phyloP scores from a whole-genome alignment of 2,888 invertebrate genomes.

The Pecten maximus region DNA sequence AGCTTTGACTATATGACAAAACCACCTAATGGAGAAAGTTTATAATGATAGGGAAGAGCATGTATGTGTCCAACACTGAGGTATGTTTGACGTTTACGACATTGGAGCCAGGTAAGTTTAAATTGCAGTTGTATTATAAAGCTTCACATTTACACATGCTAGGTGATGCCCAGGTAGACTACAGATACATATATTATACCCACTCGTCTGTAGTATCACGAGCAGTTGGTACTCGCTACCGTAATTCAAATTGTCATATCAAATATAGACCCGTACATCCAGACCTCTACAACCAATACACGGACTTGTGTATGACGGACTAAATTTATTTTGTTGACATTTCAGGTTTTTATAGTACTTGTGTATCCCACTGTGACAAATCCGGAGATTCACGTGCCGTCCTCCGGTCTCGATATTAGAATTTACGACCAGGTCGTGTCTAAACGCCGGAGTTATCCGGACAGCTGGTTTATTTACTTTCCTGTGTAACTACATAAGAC shows the following conservation, averaged over 20 bases:
- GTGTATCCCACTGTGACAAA: neutral
- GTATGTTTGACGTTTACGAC: too few species aligned
- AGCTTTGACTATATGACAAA: too few species aligned
- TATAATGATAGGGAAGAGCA: too few species aligned
- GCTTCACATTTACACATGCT: neutral
- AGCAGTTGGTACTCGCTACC: too few species aligned
- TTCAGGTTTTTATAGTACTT: neutral
- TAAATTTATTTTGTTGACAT: neutral
- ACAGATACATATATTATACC: neutral
- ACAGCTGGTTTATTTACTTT: neutral
- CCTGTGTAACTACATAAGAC: neutral
- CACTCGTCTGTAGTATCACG: neutral
- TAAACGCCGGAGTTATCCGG: neutral
- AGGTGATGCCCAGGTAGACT: neutral
- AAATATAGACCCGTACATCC: neutral
- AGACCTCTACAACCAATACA: neutral
- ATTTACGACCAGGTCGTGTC: neutral
- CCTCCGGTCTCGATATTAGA: neutral
- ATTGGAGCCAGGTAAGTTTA: neutral
- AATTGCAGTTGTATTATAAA: neutral
- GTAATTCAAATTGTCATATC: neutral
- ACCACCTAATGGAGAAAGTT: too few species aligned
- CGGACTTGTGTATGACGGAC: neutral
- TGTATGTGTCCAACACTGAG: too few species aligned
- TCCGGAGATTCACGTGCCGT: constrained; percentile 9